Conservation (phyloP, 2,113 vertebrate genomes). For the Psilopsiagon aymara region DNA sequence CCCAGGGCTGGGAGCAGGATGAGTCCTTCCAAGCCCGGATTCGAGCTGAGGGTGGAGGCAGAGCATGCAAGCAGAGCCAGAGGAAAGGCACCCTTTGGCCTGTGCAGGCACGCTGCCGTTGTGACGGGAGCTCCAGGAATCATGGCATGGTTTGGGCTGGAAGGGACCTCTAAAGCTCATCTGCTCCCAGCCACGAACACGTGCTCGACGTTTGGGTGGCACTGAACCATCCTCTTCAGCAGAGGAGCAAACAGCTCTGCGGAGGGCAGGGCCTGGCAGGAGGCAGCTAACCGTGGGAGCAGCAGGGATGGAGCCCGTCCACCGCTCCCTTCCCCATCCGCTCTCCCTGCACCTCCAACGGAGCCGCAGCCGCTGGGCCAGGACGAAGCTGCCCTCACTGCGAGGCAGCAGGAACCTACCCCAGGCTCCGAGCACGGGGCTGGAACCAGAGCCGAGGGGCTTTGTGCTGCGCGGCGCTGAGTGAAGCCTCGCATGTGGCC, state of each 20-base stretch:
- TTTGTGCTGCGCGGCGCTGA: rapidly evolving
- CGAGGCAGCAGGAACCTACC: background rate
- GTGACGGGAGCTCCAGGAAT: background rate
- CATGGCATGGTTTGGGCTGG: background rate
- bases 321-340: background rate
- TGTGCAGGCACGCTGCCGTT: rapidly evolving
- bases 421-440: background rate
- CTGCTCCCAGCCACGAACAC: background rate
- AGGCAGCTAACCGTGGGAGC: background rate
- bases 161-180: background rate
- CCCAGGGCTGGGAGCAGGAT: background rate
- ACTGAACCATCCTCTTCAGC: conserved; percentile 8
- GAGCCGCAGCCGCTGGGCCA: background rate
- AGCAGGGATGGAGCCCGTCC: background rate
- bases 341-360: rapidly evolving
- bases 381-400: background rate
- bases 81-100: background rate
- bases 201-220: background rate
- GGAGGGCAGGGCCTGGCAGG: background rate
- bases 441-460: background rate
- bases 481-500: background rate
- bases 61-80: background rate
- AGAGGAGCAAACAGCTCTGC: rapidly evolving
- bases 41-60: background rate
- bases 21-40: background rate